Base-by-base conservation (phyloP, 2,113 vertebrate genomes). In the Percopsis transmontana region DNA sequence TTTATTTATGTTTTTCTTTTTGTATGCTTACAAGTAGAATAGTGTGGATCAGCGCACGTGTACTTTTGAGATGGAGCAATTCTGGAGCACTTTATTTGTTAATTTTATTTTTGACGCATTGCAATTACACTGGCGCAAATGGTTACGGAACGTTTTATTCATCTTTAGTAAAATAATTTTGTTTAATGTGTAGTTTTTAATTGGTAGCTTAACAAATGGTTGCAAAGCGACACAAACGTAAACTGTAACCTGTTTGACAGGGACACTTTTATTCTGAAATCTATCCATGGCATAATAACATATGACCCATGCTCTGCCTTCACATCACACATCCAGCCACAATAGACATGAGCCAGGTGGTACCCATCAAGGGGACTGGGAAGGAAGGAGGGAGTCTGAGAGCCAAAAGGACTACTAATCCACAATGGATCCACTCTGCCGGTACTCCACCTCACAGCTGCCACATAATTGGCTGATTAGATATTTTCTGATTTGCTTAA, bases 331-430 rank as follows among this genome's bases (percentile, higher is more conserved):
- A 16, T 68, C 18, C 77, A 99, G 95, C 92, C 0, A 91, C 92
- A 0, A 88, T 94, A 3, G 96, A 98, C 63, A 85, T 95, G 74
- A 93, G 85, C 69, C 92, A 94, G 62, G 68, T 93, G 63, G 54
- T 94, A 0, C 91, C 93, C 15, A 90, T 87, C 70, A 91, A 91
- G 83, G 65, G 89, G 8, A 73, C 66, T 0, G 91, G 85, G 10
- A 94, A 92, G 60, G 95, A 94, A 1, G 94, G 95, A 12, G 87
- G 77, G 7, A 68, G 87, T 1, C 56, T 94, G 27, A 90, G 90
- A 52, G 84, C 80, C 76, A 81, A 85, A 9, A 79, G 78, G 2
- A 92, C 85, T 0, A 66, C 20, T 0, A 94, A 91, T 15, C 93
- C 93, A 0, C 59, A 58, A 2, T 66, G 41, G 1, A 66, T 51